These are phyloP conservation scores for Ianthella basta DNA, from an alignment of 37 sponge, comb jelly and placozoan species.

Conservation along the genomic window DNA sequence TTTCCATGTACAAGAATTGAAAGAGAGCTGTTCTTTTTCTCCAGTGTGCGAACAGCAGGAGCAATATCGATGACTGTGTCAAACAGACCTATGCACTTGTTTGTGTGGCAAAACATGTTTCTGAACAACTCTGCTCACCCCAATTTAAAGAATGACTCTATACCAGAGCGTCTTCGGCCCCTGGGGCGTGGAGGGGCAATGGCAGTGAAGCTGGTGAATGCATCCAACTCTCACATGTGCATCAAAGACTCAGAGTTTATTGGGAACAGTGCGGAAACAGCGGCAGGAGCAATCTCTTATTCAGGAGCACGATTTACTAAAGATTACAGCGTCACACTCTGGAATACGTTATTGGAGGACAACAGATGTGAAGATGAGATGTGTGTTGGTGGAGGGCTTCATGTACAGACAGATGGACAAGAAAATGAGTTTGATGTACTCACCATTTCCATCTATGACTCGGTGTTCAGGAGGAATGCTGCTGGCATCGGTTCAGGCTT, in stretches of 20 bases:
- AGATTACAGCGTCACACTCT: not conserved
- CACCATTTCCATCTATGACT: not conserved
- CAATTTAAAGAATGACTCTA: not conserved
- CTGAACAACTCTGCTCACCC: constrained; percentile 15
- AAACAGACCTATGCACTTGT: not conserved
- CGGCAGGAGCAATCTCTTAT: not conserved
- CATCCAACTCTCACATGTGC: constrained; percentile 2
- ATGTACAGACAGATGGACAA: not conserved
- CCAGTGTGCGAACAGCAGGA: not conserved
- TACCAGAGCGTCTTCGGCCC: not conserved
- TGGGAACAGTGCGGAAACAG: constrained; percentile 5
- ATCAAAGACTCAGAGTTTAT: not conserved
- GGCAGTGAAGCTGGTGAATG: not conserved
- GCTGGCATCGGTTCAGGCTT: constrained; percentile 9
- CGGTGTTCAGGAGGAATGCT: not conserved
- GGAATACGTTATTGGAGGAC: not conserved
- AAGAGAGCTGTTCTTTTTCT: constrained; percentile 9
- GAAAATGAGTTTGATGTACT: no score
- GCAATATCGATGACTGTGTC: not conserved
- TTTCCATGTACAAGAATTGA: not conserved
- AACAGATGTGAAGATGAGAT: not conserved
- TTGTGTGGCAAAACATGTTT: constrained; percentile 1
- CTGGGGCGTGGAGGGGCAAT: constrained; percentile 11
- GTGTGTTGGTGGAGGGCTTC: constrained; percentile 3
- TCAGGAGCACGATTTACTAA: not conserved